Base-by-base conservation (phyloP, 1,140 invertebrate species). In the Battus philenor region DNA sequence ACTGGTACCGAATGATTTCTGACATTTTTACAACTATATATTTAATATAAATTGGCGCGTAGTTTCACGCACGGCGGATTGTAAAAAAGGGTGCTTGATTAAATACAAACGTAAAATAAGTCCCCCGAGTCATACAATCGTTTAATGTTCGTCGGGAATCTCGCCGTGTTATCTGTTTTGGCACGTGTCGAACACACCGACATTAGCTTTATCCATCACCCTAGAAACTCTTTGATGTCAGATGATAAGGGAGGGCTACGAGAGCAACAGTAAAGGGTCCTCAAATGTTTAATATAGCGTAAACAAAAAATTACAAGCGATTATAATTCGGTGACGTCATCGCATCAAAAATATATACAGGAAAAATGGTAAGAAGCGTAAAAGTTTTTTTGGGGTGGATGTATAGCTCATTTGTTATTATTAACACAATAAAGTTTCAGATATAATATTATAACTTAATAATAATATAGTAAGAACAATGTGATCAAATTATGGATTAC, bases 161-260 rank as follows among this genome's bases (percentile, higher is more conserved):
- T 67, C 20, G 24, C 16, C 36, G 20, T 62, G 56, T 65, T 73
- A 74, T 75, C 69, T 66, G 16, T 18, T 13, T 22, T 20, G 57
- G 43, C 71, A 68, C 71, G 74, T 78, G 74, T 20, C 59, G 46
- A 45, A 50, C 22, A 58, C 39, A 39, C 47, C 41, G 67, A 75
- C 65, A 69, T 55, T 18, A 57, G 58, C 48, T 57, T 71, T 72
- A 78, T 78, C 74, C 69, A 68, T 78, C 69, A 78, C 68, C 69
- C 74, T 57, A 59, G 32, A 53, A 66, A 68, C 65, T 68, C 70
- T 78, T 78, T 78, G 70, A 78, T 72, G 71, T 72, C 46, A 44
- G 50, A 67, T 29, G 38, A 41, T 41, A 41, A 27, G 38, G 36
- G 36, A 27, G 22, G 12, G 20, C 36, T 15, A 27, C 9, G 24